Conservation (phyloP, 2,888 invertebrate species). For the Sphaerophoria taeniata region DNA sequence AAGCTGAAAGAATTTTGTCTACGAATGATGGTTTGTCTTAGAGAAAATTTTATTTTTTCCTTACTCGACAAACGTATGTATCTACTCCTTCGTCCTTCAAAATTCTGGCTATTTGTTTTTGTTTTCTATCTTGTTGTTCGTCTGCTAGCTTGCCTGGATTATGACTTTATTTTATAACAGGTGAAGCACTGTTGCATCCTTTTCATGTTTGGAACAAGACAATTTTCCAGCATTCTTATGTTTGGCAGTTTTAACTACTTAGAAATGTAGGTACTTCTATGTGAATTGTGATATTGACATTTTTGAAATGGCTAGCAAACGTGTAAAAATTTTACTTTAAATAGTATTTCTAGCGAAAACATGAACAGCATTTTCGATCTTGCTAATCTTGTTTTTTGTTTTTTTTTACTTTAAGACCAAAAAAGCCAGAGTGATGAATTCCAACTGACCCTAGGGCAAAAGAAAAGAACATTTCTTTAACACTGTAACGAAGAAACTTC, state of each 20-base stretch:
- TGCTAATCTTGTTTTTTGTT: too few species aligned
- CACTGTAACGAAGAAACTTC: too few species aligned
- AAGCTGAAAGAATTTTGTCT: conserved; percentile 45
- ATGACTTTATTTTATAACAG: conserved; percentile 58
- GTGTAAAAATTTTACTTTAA: too few species aligned
- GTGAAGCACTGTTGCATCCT: conserved; percentile 22
- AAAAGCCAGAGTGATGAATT: too few species aligned
- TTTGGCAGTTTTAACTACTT: background rate
- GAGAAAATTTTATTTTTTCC: background rate
- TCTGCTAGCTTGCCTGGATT: conserved; percentile 40
- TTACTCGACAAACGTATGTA: background rate
- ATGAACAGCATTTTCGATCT: too few species aligned
- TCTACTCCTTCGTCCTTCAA: conserved; percentile 9
- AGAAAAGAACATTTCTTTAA: too few species aligned
- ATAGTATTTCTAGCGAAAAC: too few species aligned
- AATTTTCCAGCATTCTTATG: background rate
- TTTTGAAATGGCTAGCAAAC: too few species aligned
- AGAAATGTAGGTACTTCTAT: too few species aligned
- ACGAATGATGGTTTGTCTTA: conserved; percentile 22
- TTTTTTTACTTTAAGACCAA: too few species aligned
- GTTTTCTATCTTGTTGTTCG: conserved; percentile 37
- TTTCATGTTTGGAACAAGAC: background rate
- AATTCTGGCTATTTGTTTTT: background rate
- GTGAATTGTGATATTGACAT: too few species aligned
- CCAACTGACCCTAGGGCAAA: too few species aligned